Base-by-base conservation (phyloP, 2,797 vertebrate species). In the Coregonus ussuriensis region DNA sequence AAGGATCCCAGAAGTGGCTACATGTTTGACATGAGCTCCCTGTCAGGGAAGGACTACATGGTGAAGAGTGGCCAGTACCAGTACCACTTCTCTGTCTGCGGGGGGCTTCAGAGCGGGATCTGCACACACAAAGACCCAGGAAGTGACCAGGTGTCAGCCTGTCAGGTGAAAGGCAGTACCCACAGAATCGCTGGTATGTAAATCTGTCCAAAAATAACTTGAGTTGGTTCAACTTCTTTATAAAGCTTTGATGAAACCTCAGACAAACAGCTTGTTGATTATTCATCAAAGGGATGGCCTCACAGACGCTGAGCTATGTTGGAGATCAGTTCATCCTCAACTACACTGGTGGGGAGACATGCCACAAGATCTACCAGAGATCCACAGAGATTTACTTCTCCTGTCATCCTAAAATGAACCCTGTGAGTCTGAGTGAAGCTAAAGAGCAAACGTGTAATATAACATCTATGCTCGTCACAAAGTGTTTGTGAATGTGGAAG, bases 251-350 rank as follows among this genome's bases (percentile, higher is more conserved):
- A 9, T 54, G 13, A 9, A 4, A 33, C 31, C 29, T 29, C 5
- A 29, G 18, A 37, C 3, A 14, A 62, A 59, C 4, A 4, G 15
- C 4, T 29, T 41, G 65, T 35, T 81, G 77, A n/a, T 7, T 73
- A 13, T 53, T 35, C 71, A 0, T 63, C 1, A 15, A 83, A 99
- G 98, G 98, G 14, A 82, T 96, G 78, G 70, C 83, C 0, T 96
- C 91, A 75, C 93, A 96, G 90, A 91, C 91, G 67, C 84, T 99
- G 84, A 96, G 89, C 15, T 98, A 94, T 0, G 95, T 96, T 83
- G 96, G 96, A 59, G 96, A 96, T 14, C 86, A 98, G 76, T 91
- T 99, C 80, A 96, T 96, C 90, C 94, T 99, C 77, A 99, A 98
- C 91, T 98, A 97, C 85, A 98, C 96, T 0, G 88, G 29, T 0